These are phyloP conservation scores for Malacoraja senta DNA, from an alignment of 2,797 vertebrate species.

Conservation along the genomic window DNA sequence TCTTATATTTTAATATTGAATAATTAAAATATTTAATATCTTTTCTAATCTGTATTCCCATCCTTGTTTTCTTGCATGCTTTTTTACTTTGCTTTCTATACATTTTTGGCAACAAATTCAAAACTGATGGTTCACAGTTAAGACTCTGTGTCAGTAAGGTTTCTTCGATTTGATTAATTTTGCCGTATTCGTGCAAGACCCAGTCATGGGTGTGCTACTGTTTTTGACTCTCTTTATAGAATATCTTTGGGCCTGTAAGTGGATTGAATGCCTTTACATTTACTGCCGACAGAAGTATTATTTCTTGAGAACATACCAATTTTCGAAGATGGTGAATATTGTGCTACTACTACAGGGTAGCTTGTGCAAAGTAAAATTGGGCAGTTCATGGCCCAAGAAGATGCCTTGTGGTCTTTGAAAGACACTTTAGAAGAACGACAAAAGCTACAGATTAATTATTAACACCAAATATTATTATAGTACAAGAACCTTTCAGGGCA, in stretches of 20 bases:
- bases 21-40: too few relatives aligned
- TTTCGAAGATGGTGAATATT: neutral
- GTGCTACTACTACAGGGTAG: neutral
- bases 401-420: slow-evolving; percentile 39
- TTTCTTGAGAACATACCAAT: neutral
- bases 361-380: neutral
- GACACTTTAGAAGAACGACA: slow-evolving; percentile 39
- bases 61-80: neutral
- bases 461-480: neutral
- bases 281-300: neutral
- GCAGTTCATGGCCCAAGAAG: neutral
- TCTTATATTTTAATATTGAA: neutral
- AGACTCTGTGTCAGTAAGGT: neutral
- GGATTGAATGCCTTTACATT: neutral
- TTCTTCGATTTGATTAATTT: neutral
- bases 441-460: neutral
- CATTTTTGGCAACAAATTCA: neutral
- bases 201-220: neutral
- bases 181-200: neutral
- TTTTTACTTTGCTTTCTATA: neutral
- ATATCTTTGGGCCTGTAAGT: neutral
- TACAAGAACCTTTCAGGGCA: neutral
- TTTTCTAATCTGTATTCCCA: neutral
- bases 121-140: neutral
- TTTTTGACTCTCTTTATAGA: neutral